Base-by-base conservation (phyloP, 1,140 invertebrate genomes). In the Drosophila aff. region DNA sequence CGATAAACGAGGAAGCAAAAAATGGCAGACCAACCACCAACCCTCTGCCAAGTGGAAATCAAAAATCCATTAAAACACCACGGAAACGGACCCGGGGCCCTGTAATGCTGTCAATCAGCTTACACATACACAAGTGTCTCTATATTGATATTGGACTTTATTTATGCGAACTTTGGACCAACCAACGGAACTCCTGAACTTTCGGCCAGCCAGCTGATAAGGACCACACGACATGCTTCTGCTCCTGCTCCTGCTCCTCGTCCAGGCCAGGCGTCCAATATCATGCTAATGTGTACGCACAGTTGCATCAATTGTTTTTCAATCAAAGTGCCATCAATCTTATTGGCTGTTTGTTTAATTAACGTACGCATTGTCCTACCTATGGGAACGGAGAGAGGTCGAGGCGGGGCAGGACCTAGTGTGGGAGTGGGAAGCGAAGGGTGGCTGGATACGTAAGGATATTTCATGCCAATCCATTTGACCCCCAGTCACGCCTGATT, bases 261-360 rank as follows among this genome's bases (percentile, higher is more conserved):
- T 69, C 75, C 74, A 59, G 63, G 58, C 53, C 23, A 23, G 23
- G 58, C n/a, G n/a, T 79, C 85, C 86, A 90, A 90, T 91, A 90
- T 90, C 82, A 90, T 90, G 86, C 86, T 90, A 90, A 90, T 90
- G 79, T 81, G 79, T 89, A 73, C 79, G 66, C 79, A 86, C 82
- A 86, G 87, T 91, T 92, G 91, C 79, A 89, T 81, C 89, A 91
- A 91, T 91, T 91, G 90, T 91, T 91, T 92, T 91, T 80, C 85
- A 90, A 91, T 91, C 89, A 92, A 86, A 66, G 79, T 77, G 81
- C 73, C 83, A 91, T 91, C 90, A 92, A 91, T 91, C 90, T 91
- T 91, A 59, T 79, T 68, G 64, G 78, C 87, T 90, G 86, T 90
- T 90, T 90, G 85, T 90, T 90, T 90, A 90, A 90, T 90, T 90